Base-by-base conservation (phyloP, 2,888 invertebrate species). In the Drosophila macrothrix region DNA sequence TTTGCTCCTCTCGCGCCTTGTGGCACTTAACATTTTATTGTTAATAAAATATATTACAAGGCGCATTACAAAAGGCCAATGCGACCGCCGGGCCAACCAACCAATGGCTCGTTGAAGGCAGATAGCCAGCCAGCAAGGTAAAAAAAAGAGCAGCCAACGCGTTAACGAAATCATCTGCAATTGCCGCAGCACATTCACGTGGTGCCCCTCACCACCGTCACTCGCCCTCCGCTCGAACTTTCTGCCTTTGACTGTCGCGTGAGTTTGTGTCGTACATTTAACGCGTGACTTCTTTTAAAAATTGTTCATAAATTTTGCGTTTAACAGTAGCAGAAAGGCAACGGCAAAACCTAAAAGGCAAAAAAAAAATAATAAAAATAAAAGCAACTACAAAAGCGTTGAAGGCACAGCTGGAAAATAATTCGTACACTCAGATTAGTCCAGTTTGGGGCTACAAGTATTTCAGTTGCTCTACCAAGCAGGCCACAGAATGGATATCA, bases 11-110 rank as follows among this genome's bases (percentile, higher is more conserved):
- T 50, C 68, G 56, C 60, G 61, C 75, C 84, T 81, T 78, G 78
- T 84, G 90, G 87, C 90, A 90, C 87, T 90, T 90, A 88, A 90
- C 88, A 88, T 88, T 88, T 88, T 88, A 90, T 88, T 88, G 88
- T 88, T 88, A 90, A 90, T 90, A 88, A 88, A 88, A 88, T 88
- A 88, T 88, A 88, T 88, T 90, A 88, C 89, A 88, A 74, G 87
- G 67, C 75, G 81, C 88, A 83, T 83, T 83, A 88, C 89, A 84
- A 89, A 90, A 76, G 84, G 80, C 86, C 82, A 85, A 85, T 67
- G 65, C 65, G 79, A 64, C 53, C 70, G 67, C 75, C 67, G 63
- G 69, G 63, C 72, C 72, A 72, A 43, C 2, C n/a, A 46, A 9
- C 50, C 68, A 25, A 52, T 35, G 68, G 41, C 50, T 54, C 65